Evolutionary conservation across 2,888 invertebrate species (phyloP).

Genomic region (Metopia argyrocephala): DNA sequence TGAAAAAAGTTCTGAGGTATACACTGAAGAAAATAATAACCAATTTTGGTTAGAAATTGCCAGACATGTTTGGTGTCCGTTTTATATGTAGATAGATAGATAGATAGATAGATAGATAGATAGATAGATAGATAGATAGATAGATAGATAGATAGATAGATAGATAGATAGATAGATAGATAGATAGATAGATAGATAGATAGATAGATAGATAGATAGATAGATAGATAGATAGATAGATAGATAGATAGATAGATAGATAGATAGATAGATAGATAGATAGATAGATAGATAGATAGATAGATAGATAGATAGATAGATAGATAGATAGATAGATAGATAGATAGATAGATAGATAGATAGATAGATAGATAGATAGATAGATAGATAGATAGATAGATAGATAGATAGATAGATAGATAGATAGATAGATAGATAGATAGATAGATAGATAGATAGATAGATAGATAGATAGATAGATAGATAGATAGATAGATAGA

Average conservation of each 20-base stretch:
- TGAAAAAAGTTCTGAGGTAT: too few species aligned
- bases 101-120: neutral
- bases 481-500: neutral
- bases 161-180: neutral
- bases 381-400: neutral
- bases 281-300: neutral
- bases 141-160: neutral
- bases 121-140: neutral
- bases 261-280: neutral
- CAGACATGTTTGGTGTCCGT: too few species aligned
- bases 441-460: neutral
- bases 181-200: neutral
- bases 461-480: neutral
- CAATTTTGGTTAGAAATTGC: too few species aligned
- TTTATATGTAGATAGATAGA: neutral
- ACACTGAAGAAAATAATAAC: too few species aligned
- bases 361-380: neutral
- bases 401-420: neutral
- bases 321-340: neutral
- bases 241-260: neutral
- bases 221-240: neutral
- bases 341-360: neutral
- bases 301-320: neutral
- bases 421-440: neutral
- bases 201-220: neutral